Evolutionary conservation across 2,797 vertebrate genomes (phyloP), one percentile per base, ranked within the genome.

Genomic region (Delichon dasypus): DNA sequence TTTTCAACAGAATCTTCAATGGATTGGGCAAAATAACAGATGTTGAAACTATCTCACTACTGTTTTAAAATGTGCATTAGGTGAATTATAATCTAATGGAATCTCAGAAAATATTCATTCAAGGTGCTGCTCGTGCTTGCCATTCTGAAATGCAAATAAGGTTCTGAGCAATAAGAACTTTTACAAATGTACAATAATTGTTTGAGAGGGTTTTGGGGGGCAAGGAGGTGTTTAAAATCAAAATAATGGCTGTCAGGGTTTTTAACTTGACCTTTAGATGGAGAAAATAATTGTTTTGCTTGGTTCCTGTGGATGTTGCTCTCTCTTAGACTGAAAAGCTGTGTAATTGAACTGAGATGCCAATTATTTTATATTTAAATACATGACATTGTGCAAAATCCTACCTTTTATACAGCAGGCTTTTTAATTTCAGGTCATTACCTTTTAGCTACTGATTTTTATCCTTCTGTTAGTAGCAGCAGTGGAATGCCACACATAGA

Each of bases 341-440:
- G 13, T 75, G 72, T 61, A 81, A 89, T 32, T 89, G 74, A 94
- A 85, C 58, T 51, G 70, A 92, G 95, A 76, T 60, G 29, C 7
- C 81, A 79, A 90, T 90, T 94, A 92, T 85, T 96, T 90, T 89
- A 86, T 79, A 67, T 68, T 84, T 77, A 90, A 84, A 92, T 79
- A 47, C 32, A 57, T 5, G 11, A 47, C n/a, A 67, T 40, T 79
- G 45, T 58, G 25, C 51, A 87, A 91, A 85, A 71, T 60, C 53
- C 27, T 93, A 36, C 34, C 5, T 78, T 72, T 90, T 77, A 22
- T 85, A 38, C 48, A 60, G 29, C 9, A 75, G 30, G 32, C 7
- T 66, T 96, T 94, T 90, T 51, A 57, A 75, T 94, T 91, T 90
- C 62, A 61, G 57, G 53, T 73, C 58, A 54, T 77, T 91, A 61